phyloP scores from a whole-genome alignment of 2,797 vertebrate genomes.

The Sorex maritimensis region DNA sequence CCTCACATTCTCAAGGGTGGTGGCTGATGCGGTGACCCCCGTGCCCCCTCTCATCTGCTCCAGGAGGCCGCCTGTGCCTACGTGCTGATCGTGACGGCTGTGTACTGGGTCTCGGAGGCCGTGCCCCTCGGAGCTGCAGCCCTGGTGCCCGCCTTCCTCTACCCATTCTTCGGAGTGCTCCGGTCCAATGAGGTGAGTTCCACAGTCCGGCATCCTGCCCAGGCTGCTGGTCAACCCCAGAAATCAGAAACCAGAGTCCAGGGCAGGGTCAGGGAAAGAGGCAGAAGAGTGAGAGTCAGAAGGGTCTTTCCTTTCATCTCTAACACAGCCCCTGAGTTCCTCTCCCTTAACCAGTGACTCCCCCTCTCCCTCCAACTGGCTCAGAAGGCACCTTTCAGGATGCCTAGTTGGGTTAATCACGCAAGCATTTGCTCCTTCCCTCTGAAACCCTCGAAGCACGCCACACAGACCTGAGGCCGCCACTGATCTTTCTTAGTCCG shows the following conservation, averaged over 20 bases:
- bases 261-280: too few species aligned
- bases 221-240: not conserved
- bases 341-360: not conserved
- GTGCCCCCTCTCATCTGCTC: constrained; percentile 18
- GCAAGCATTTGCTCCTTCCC: not conserved
- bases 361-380: not conserved
- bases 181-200: constrained; percentile 97
- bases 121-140: constrained; percentile 98
- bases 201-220: not conserved
- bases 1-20: too few species aligned
- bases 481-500: not conserved
- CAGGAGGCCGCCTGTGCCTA: constrained; percentile 98
- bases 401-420: not conserved
- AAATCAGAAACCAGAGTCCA: not conserved
- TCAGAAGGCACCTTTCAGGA: constrained; percentile 33
- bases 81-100: constrained; percentile 96
- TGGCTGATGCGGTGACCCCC: constrained; percentile 20
- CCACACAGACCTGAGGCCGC: not conserved
- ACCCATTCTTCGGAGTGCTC: constrained; percentile 98
- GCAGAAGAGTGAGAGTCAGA: too few species aligned
- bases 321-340: not conserved
- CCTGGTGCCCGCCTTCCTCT: constrained; percentile 97
- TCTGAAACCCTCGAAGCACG: not conserved
- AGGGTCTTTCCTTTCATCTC: not conserved
- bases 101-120: constrained; percentile 98